Evolutionary conservation across 2,113 vertebrate species (phyloP).

Genomic region (Corvus hawaiiensis): DNA sequence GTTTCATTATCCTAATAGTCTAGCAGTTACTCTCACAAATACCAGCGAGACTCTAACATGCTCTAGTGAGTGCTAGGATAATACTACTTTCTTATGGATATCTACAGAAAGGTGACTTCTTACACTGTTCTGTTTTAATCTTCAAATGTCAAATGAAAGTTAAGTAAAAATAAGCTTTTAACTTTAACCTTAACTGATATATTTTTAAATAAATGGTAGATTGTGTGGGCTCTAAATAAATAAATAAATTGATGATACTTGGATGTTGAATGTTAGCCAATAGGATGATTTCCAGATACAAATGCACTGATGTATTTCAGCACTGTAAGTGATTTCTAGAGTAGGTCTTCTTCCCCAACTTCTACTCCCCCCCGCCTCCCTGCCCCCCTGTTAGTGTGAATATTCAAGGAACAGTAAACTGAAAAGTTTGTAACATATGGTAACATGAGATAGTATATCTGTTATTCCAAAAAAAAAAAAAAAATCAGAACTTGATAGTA

Average conservation of each 20-base stretch:
- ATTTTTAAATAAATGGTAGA: neutral
- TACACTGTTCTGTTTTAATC: neutral
- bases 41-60: neutral
- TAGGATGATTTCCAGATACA: neutral
- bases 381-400: neutral
- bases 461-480: neutral
- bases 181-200: neutral
- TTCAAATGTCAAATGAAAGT: neutral
- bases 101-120: neutral
- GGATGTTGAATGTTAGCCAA: neutral
- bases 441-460: neutral
- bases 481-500: neutral
- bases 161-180: neutral
- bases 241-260: neutral
- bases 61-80: neutral
- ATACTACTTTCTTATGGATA: neutral
- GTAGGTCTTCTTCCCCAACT: neutral
- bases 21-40: neutral
- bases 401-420: neutral
- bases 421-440: neutral
- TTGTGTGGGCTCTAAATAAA: neutral
- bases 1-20: neutral
- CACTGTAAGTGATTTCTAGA: neutral
- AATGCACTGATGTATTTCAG: neutral
- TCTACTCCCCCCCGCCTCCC: rapidly evolving